Evolutionary conservation across 92 coral and sea anemone species (phyloP), one percentile per base, ranked within the genome.

Genomic region (Desmophyllum pertusum): DNA sequence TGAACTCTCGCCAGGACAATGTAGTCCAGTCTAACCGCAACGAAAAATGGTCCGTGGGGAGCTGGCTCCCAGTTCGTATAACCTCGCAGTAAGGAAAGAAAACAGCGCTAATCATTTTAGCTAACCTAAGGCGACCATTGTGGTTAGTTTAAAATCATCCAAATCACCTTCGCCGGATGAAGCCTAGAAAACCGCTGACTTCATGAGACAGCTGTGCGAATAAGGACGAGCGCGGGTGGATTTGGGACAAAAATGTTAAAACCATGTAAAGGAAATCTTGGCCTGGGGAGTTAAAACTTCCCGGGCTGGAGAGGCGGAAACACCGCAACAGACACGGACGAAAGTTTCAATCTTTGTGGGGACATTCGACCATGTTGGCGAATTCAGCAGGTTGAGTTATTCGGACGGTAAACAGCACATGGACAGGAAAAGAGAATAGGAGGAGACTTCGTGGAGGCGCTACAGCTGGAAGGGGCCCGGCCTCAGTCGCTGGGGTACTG

Each of bases 371-470:
- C 96, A 6, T 94, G 95, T 13, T n/a, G 99, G 99, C 4, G 97
- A 94, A 80, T 96, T 94, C 76, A 90, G 96, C 53, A 90, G 79
- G 67, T 81, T 96, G 82, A 89, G 92, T 61, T n/a, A 94, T 96
- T 64, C 89, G 83, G 69, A 88, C 96, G 19, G 83, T 90, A n/a
- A 75, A 92, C 48, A 79, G 71, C 68, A 84, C n/a, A 68, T 36
- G 98, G 95, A 23, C 23, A 38, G 59, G 84, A 73, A 36, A 94
- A 94, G 87, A 84, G 59, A 38, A 89, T 94, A 43, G 98, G 98
- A 33, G 98, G 98, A 36, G 98, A 94, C 87, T n/a, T 94, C 98
- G 48, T 94, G 98, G 98, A 87, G 98, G 52, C n/a, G n/a, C 95
- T 92, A 2, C 93, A 87, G 40, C 81, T 94, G n/a, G n/a, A 8